phyloP scores from a whole-genome alignment of 2,113 vertebrate species.

The Gopherus flavomarginatus region DNA sequence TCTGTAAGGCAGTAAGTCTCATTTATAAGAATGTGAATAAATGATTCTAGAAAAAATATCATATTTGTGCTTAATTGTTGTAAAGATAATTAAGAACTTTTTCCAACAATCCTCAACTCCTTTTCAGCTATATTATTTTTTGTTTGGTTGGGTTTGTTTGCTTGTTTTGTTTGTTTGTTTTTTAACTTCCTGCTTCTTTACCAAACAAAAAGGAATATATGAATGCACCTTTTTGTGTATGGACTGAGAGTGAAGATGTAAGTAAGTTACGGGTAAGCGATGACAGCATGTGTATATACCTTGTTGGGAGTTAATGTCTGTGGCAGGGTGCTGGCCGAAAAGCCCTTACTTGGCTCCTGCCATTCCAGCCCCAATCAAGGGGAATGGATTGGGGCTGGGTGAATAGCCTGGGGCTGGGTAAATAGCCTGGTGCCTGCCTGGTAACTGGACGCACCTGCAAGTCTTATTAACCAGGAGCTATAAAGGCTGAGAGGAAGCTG shows the following conservation, averaged over 20 bases:
- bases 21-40: not conserved
- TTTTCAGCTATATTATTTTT: not conserved
- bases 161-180: too few species aligned
- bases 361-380: too few species aligned
- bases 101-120: fast-evolving
- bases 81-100: not conserved
- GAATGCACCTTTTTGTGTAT: not conserved
- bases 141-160: not conserved
- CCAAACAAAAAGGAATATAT: fast-evolving
- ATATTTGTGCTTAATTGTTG: not conserved
- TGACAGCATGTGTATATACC: not conserved
- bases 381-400: too few species aligned
- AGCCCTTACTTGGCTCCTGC: too few species aligned
- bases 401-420: too few species aligned
- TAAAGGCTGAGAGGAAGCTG: too few species aligned
- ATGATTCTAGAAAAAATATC: not conserved
- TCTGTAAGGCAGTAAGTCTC: fast-evolving
- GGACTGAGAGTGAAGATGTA: not conserved
- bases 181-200: not conserved
- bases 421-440: too few species aligned
- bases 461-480: too few species aligned
- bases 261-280: not conserved
- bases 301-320: not conserved
- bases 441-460: too few species aligned
- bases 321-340: too few species aligned